Conservation (phyloP, 2,113 vertebrate species). For the Laticauda laticaudata region DNA sequence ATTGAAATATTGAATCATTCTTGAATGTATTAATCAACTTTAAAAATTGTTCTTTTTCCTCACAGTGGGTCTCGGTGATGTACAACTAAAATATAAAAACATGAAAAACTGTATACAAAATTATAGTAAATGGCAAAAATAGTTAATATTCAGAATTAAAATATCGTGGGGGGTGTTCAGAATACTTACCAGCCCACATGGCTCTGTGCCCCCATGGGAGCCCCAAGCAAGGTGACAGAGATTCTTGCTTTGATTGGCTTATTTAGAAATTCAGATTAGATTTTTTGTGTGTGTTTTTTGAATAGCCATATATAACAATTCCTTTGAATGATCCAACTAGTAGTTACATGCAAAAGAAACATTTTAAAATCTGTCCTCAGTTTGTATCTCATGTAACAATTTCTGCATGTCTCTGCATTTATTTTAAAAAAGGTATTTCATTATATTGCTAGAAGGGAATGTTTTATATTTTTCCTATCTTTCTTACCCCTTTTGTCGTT, state of each 20-base stretch:
- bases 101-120: background rate
- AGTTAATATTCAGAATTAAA: background rate
- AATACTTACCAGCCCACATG: background rate
- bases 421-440: constrained; percentile 12
- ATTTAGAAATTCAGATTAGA: background rate
- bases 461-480: background rate
- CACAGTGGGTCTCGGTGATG: background rate
- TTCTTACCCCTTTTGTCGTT: too few relatives aligned
- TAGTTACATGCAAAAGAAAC: background rate
- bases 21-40: background rate
- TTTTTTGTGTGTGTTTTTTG: background rate
- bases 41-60: background rate
- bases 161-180: background rate
- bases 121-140: background rate
- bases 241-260: background rate
- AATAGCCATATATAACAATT: background rate
- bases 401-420: background rate
- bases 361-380: background rate
- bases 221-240: background rate
- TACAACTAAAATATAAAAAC: background rate
- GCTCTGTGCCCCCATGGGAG: background rate
- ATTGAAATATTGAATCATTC: background rate
- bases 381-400: background rate
- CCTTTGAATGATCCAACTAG: background rate
- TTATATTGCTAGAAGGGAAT: background rate